Evolutionary conservation across 2,797 vertebrate species (phyloP).

Genomic region (Cryptoblepharus egeriae): DNA sequence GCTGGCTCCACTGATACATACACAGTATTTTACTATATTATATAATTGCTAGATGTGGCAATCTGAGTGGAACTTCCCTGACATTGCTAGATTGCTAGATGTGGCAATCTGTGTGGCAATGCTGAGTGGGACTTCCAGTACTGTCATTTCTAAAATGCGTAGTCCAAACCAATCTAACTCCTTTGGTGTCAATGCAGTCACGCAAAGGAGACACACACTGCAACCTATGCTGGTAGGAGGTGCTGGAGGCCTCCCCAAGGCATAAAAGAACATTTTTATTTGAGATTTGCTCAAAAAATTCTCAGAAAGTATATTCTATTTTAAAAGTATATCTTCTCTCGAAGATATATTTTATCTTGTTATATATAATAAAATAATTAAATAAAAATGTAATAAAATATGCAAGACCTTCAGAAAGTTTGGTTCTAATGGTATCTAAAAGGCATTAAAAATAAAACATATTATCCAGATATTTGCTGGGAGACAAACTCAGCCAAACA

Average conservation of each 20-base stretch:
- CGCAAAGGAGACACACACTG: too few species aligned
- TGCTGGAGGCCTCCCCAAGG: too few species aligned
- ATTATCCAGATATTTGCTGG: too few species aligned
- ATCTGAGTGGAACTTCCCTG: not conserved
- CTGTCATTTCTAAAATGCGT: too few species aligned
- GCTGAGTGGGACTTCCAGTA: not conserved
- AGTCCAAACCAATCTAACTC: too few species aligned
- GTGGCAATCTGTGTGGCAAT: too few species aligned
- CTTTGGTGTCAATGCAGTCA: too few species aligned
- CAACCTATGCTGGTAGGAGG: too few species aligned
- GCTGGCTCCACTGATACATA: not conserved
- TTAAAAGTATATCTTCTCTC: too few species aligned
- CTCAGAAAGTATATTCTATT: conserved; percentile 16
- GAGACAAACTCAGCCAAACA: too few species aligned
- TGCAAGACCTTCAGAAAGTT: conserved; percentile 22
- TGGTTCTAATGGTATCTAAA: not conserved
- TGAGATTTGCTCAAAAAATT: not conserved
- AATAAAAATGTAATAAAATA: not conserved
- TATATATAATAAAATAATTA: too few species aligned
- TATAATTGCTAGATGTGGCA: not conserved
- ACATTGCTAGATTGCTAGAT: too few species aligned
- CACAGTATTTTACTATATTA: not conserved
- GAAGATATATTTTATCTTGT: not conserved
- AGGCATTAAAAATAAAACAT: not conserved
- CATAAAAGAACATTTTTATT: not conserved